These are phyloP conservation scores for Aquila chrysaetos DNA, from an alignment of 2,797 vertebrate genomes.

Conservation along the genomic window DNA sequence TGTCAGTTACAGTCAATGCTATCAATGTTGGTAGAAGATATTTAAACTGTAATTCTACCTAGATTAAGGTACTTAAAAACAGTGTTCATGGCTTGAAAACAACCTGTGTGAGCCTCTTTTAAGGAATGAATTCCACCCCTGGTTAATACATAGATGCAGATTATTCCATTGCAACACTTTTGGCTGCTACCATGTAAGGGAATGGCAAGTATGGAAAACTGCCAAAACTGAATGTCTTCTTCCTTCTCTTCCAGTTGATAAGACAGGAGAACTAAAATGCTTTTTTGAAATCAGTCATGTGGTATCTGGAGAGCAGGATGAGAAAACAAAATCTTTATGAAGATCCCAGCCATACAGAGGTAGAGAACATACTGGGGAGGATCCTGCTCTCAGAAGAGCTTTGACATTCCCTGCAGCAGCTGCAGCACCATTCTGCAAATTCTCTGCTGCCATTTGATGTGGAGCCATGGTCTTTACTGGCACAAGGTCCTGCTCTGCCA, in stretches of 20 bases:
- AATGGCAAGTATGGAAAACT: slow-evolving; percentile 47
- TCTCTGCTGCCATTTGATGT: background rate
- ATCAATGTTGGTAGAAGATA: slow-evolving; percentile 13
- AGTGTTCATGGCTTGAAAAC: background rate
- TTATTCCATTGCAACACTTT: background rate
- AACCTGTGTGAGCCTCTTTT: background rate
- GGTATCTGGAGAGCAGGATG: slow-evolving; percentile 14
- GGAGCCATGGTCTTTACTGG: background rate
- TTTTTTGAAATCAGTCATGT: slow-evolving; percentile 33
- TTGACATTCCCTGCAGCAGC: background rate
- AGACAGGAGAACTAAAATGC: slow-evolving; percentile 29
- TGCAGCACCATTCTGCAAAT: background rate
- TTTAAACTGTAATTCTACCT: slow-evolving; percentile 49
- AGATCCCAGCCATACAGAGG: background rate
- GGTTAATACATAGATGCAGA: background rate
- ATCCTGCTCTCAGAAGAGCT: background rate
- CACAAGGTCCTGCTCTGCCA: background rate
- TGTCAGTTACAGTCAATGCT: slow-evolving; percentile 44
- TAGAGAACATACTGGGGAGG: background rate
- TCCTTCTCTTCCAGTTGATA: slow-evolving; percentile 49
- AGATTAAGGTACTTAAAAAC: slow-evolving; percentile 5
- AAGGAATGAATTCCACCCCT: background rate
- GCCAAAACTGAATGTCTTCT: slow-evolving; percentile 49
- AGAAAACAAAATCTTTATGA: slow-evolving; percentile 38
- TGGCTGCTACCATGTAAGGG: slow-evolving; percentile 14